These are phyloP conservation scores for Leptodirus hochenwartii DNA, from an alignment of 2,888 invertebrate genomes.

Conservation along the genomic window DNA sequence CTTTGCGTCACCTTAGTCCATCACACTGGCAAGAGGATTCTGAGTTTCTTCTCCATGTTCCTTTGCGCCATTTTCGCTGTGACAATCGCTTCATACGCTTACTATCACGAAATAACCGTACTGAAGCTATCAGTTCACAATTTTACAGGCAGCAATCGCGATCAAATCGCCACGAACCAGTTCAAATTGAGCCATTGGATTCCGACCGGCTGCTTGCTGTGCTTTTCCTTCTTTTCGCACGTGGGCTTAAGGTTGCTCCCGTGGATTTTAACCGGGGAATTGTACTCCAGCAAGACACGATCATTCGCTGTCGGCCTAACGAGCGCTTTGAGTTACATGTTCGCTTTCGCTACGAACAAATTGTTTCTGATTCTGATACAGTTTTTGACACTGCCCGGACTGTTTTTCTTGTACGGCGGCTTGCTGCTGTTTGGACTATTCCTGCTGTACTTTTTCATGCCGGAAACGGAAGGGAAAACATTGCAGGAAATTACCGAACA, in stretches of 20 bases:
- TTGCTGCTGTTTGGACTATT: constrained; percentile 42
- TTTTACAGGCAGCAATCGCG: too few relatives aligned
- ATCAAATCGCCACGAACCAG: too few relatives aligned
- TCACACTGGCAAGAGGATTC: constrained; percentile 50
- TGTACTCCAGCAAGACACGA: constrained; percentile 47
- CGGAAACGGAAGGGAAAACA: constrained; percentile 67
- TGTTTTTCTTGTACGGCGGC: constrained; percentile 48
- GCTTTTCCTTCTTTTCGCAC: constrained; percentile 50
- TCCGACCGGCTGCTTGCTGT: constrained; percentile 44
- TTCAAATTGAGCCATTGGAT: constrained; percentile 47
- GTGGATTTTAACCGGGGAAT: constrained; percentile 67
- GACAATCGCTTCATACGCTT: constrained; percentile 36
- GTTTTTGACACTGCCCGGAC: constrained; percentile 44
- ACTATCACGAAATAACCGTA: constrained; percentile 17
- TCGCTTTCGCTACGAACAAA: constrained; percentile 58
- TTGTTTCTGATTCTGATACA: constrained; percentile 47
- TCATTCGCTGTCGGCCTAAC: constrained; percentile 55
- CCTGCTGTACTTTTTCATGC: constrained; percentile 46
- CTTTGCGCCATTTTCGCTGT: constrained; percentile 47
- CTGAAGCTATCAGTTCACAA: too few relatives aligned
- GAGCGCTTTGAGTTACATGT: constrained; percentile 54
- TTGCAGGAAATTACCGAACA: constrained; percentile 52
- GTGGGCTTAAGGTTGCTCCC: constrained; percentile 51
- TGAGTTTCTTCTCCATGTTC: constrained; percentile 45
- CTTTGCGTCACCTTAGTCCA: constrained; percentile 49